These are phyloP conservation scores for Ypsolopha sequella DNA, from an alignment of 2,888 invertebrate species.

Conservation along the genomic window DNA sequence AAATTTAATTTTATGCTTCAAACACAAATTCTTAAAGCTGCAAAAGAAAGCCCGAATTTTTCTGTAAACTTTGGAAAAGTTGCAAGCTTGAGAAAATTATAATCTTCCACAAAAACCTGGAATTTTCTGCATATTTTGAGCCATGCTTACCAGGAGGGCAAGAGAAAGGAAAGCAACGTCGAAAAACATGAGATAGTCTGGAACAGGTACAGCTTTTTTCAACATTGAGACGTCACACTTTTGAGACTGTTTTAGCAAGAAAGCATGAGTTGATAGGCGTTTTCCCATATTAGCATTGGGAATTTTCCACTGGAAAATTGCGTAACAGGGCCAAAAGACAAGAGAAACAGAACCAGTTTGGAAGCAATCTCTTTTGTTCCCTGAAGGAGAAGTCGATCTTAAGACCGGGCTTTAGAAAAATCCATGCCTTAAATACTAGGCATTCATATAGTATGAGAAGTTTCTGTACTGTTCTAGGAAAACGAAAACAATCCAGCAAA, in stretches of 20 bases:
- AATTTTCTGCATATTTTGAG: slow-evolving; percentile 63
- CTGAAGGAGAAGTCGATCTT: slow-evolving; percentile 7
- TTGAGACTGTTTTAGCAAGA: slow-evolving; percentile 33
- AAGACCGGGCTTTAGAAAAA: slow-evolving; percentile 36
- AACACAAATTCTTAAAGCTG: neutral
- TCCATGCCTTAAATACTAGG: slow-evolving; percentile 36
- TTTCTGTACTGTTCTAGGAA: slow-evolving; percentile 3
- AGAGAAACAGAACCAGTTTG: slow-evolving; percentile 5
- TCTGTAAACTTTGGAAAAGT: no score
- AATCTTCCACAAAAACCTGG: slow-evolving; percentile 48
- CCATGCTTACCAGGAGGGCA: slow-evolving; percentile 31
- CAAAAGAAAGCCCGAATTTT: neutral
- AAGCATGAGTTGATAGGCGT: slow-evolving; percentile 12
- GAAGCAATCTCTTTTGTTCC: slow-evolving; percentile 1
- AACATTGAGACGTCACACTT: slow-evolving; percentile 24
- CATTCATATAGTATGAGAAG: slow-evolving; percentile 16
- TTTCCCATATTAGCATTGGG: neutral
- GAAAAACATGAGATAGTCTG: neutral
- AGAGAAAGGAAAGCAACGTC: slow-evolving; percentile 10
- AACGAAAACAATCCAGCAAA: neutral
- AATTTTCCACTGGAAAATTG: neutral
- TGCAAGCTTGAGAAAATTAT: slow-evolving; percentile 5
- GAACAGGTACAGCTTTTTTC: slow-evolving; percentile 12
- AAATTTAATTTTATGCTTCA: no score
- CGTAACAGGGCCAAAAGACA: slow-evolving; percentile 1